phyloP scores from a whole-genome alignment of 1,140 invertebrate genomes.

The Aradophagus sp. region DNA sequence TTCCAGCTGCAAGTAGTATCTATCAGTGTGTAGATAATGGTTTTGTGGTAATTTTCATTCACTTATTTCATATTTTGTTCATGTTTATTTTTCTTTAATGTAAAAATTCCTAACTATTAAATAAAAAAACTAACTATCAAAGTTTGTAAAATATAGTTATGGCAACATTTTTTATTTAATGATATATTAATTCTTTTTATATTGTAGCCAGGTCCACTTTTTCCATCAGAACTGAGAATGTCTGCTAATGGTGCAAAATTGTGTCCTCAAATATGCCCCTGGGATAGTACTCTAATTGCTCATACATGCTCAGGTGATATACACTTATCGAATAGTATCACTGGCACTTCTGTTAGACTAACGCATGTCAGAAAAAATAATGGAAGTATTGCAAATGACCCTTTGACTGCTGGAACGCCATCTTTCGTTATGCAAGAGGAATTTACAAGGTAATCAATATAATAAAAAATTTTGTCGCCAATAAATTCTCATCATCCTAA shows the following conservation, averaged over 20 bases:
- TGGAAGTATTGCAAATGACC: constrained; percentile 85
- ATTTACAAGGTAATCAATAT: constrained; percentile 81
- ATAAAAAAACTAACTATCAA: constrained; percentile 2
- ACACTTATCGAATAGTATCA: constrained; percentile 87
- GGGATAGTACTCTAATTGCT: constrained; percentile 89
- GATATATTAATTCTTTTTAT: constrained; percentile 5
- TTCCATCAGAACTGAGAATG: constrained; percentile 82
- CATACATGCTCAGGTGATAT: constrained; percentile 94
- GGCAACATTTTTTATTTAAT: too few relatives aligned
- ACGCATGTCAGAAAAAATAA: constrained; percentile 89
- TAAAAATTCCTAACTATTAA: background rate
- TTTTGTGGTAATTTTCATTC: constrained; percentile 76
- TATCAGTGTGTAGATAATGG: constrained; percentile 86
- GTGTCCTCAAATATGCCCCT: constrained; percentile 93
- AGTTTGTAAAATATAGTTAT: background rate
- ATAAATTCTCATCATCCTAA: too few relatives aligned
- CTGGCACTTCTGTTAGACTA: constrained; percentile 82
- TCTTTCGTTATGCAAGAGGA: constrained; percentile 99
- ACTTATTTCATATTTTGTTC: background rate
- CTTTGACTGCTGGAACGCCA: constrained; percentile 91
- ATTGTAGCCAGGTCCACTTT: constrained; percentile 80
- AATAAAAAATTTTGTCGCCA: too few relatives aligned
- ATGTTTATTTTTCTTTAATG: background rate
- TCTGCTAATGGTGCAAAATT: constrained; percentile 82
- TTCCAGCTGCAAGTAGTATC: constrained; percentile 90